Evolutionary conservation across 2,797 vertebrate genomes (phyloP).

Genomic region (Cuniculus paca): DNA sequence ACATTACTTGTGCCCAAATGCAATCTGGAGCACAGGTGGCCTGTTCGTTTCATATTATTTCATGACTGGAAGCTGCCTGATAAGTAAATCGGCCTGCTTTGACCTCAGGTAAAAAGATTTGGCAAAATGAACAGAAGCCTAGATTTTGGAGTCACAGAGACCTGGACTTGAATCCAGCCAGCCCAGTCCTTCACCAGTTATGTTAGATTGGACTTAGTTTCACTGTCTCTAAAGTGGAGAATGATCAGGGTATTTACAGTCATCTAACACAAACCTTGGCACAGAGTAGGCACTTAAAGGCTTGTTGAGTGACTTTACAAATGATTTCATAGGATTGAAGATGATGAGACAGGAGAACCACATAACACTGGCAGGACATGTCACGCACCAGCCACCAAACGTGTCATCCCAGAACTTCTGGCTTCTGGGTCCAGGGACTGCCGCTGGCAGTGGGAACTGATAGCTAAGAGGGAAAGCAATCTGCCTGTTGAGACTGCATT

Average conservation of each 20-base stretch:
- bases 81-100: not conserved
- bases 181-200: no score
- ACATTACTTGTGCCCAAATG: no score
- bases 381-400: accelerated
- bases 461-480: not conserved
- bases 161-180: not conserved
- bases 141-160: not conserved
- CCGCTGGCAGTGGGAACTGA: accelerated
- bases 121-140: not conserved
- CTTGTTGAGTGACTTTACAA: not conserved
- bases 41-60: not conserved
- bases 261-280: not conserved
- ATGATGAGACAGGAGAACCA: no score
- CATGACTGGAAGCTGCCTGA: not conserved
- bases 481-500: not conserved
- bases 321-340: not conserved
- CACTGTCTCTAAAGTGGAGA: not conserved
- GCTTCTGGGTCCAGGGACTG: not conserved
- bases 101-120: not conserved
- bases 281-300: not conserved
- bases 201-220: not conserved
- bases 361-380: not conserved
- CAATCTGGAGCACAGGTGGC: not conserved
- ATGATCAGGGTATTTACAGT: accelerated
- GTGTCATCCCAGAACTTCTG: accelerated